Evolutionary conservation across 2,113 vertebrate genomes (phyloP).

Genomic region (Forbesichthys agassizii): DNA sequence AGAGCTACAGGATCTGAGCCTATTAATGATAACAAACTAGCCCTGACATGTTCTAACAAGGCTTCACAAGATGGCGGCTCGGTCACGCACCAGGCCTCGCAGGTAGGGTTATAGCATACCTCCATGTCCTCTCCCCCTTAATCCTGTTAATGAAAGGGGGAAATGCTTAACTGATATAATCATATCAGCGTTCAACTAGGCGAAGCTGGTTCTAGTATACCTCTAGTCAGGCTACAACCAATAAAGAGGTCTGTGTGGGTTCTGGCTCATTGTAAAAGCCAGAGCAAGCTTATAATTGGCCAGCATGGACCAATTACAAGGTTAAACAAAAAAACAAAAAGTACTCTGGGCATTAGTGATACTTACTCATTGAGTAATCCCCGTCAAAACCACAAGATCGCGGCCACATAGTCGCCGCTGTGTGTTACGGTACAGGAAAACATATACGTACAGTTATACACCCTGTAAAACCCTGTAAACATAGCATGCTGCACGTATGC

Average conservation of each 20-base stretch:
- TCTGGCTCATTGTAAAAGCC: not conserved
- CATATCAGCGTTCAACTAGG: not conserved
- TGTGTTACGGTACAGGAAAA: no score
- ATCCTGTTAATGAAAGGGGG: not conserved
- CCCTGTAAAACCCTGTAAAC: not conserved
- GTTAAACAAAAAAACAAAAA: not conserved
- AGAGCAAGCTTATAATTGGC: not conserved
- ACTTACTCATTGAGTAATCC: not conserved
- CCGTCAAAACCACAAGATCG: no score
- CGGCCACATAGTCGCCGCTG: no score
- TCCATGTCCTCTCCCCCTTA: slow-evolving; percentile 4
- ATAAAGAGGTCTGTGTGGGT: not conserved
- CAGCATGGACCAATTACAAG: not conserved
- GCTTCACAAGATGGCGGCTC: slow-evolving; percentile 16
- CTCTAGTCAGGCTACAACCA: not conserved
- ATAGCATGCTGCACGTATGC: not conserved
- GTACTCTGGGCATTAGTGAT: not conserved
- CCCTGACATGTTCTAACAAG: slow-evolving; percentile 59
- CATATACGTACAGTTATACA: not conserved
- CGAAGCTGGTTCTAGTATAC: no score
- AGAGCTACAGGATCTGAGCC: slow-evolving; percentile 29
- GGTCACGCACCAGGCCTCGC: slow-evolving; percentile 9
- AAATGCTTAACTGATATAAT: not conserved
- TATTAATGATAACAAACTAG: slow-evolving; percentile 66
- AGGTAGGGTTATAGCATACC: slow-evolving; percentile 35